These are phyloP conservation scores for Psilopogon haemacephalus DNA, from an alignment of 2,113 vertebrate genomes.

Conservation along the genomic window DNA sequence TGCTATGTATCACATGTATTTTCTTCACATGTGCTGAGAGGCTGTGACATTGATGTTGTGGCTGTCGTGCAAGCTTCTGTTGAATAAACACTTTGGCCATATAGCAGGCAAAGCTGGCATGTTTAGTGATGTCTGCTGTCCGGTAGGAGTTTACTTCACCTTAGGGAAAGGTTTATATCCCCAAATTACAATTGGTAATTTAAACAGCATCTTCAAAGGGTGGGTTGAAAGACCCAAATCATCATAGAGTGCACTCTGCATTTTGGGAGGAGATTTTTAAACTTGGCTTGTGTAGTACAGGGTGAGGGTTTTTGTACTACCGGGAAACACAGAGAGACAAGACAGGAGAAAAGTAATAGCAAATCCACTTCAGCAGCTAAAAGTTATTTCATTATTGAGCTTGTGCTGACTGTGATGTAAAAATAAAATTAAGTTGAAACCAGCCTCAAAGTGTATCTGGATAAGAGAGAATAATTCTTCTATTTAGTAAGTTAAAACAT, in stretches of 20 bases:
- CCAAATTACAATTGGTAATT: constrained; percentile 41
- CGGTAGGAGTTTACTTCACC: constrained; percentile 54
- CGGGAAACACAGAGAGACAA: neutral
- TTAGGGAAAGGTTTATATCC: constrained; percentile 48
- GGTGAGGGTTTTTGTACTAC: neutral
- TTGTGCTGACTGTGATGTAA: neutral
- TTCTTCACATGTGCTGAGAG: constrained; percentile 81
- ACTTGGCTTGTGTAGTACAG: neutral
- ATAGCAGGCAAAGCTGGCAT: constrained; percentile 80
- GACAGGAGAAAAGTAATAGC: neutral
- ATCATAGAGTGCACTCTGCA: neutral
- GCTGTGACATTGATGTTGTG: constrained; percentile 81
- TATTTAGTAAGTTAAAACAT: constrained; percentile 38
- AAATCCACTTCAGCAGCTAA: neutral
- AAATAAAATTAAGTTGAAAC: constrained; percentile 7
- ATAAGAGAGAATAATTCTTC: neutral
- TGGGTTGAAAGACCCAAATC: constrained; percentile 57
- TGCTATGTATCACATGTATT: constrained; percentile 88
- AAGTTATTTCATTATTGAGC: neutral
- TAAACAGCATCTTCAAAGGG: constrained; percentile 44
- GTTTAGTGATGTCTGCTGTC: constrained; percentile 66
- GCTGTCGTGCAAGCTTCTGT: constrained; percentile 85
- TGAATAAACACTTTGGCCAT: constrained; percentile 86
- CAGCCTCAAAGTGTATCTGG: neutral
- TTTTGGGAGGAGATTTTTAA: neutral